phyloP scores from a whole-genome alignment of 2,888 invertebrate species.

The Onchidella celtica region DNA sequence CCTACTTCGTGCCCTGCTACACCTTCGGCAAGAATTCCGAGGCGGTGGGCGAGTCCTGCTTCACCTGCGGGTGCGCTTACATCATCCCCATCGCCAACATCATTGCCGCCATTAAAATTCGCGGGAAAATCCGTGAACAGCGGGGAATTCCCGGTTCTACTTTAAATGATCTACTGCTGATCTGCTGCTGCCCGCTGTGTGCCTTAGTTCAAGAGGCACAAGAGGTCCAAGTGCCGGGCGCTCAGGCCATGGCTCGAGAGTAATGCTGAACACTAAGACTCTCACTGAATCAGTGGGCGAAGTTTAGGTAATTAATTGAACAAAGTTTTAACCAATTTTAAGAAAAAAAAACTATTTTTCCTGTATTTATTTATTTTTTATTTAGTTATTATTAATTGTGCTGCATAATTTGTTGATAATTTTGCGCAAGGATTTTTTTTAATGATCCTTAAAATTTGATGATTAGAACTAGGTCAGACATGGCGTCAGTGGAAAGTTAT shows the following conservation, averaged over 20 bases:
- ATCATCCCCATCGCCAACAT: slow-evolving; percentile 68
- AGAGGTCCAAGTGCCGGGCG: slow-evolving; percentile 64
- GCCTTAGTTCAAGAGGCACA: slow-evolving; percentile 70
- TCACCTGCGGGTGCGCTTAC: slow-evolving; percentile 67
- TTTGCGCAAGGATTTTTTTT: too few species aligned
- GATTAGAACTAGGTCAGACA: too few species aligned
- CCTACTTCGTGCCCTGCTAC: slow-evolving; percentile 74
- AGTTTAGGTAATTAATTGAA: too few species aligned
- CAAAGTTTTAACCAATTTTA: too few species aligned
- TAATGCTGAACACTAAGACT: too few species aligned
- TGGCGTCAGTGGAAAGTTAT: too few species aligned
- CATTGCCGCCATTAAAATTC: slow-evolving; percentile 60
- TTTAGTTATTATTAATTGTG: too few species aligned
- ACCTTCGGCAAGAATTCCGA: slow-evolving; percentile 75
- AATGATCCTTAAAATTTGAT: too few species aligned
- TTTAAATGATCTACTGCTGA: slow-evolving; percentile 65
- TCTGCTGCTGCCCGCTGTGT: slow-evolving; percentile 70
- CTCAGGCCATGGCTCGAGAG: slow-evolving; percentile 63
- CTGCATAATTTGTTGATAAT: too few species aligned
- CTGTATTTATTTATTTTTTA: too few species aligned
- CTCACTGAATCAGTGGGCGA: too few species aligned
- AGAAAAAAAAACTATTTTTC: too few species aligned
- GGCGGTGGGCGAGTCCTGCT: slow-evolving; percentile 70
- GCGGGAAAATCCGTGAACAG: slow-evolving; percentile 72
- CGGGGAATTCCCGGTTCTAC: slow-evolving; percentile 68